Evolutionary conservation across 2,113 vertebrate genomes (phyloP).

Genomic region (Pollachius pollachius): DNA sequence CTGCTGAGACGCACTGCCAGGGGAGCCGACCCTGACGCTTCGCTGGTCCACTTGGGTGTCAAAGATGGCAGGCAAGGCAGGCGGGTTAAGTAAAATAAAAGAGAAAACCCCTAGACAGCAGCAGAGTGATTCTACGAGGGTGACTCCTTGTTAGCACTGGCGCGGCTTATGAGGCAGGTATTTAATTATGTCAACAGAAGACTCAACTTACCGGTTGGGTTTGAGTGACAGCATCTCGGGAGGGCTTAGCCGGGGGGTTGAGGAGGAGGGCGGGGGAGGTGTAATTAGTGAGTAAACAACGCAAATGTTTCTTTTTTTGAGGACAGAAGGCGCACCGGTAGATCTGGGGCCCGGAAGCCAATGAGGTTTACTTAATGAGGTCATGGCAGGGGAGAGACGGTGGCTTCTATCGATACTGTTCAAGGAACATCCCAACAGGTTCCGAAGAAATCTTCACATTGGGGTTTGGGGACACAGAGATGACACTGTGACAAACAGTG

Average conservation of each 20-base stretch:
- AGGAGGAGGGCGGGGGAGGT: conserved; percentile 4
- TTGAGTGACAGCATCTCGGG: neutral
- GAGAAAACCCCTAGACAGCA: neutral
- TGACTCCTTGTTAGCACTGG: conserved; percentile 20
- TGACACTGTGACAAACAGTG: no score
- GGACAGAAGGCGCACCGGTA: no score
- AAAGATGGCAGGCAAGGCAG: neutral
- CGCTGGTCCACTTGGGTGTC: neutral
- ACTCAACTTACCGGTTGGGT: conserved; percentile 47
- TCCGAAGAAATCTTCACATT: no score
- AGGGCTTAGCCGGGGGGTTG: neutral
- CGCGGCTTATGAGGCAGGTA: conserved; percentile 37
- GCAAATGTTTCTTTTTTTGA: no score
- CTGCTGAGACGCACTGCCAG: conserved; percentile 44
- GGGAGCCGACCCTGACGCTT: no score
- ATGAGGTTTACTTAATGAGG: no score
- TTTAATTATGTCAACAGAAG: conserved; percentile 52
- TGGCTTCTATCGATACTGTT: no score
- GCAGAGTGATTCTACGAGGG: neutral
- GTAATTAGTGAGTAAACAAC: conserved; percentile 43
- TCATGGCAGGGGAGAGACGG: no score
- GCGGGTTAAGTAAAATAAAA: neutral
- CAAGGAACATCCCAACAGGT: no score
- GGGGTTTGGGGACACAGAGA: no score
- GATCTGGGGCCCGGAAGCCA: no score